These are phyloP conservation scores for Acropora tenuis DNA, from an alignment of 64 coral and sea anemone genomes.

Conservation along the genomic window DNA sequence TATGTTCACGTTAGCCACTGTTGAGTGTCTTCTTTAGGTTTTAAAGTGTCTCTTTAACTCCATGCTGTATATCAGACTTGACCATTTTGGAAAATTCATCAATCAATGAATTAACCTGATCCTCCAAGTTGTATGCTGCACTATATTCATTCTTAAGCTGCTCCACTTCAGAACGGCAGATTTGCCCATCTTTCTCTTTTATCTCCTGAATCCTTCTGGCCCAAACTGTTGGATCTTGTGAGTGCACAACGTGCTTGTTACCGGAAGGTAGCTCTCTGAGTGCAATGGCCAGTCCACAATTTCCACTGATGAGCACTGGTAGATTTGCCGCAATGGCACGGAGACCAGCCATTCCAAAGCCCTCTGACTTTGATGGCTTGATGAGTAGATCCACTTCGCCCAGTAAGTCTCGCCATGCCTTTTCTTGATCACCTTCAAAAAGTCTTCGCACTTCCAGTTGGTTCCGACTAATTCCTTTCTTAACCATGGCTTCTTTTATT, in stretches of 20 bases:
- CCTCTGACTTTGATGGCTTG: slow-evolving; percentile 30
- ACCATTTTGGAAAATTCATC: not conserved
- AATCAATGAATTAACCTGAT: not conserved
- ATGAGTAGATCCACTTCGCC: slow-evolving; percentile 27
- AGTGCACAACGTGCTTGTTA: not conserved
- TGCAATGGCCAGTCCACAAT: slow-evolving; percentile 17
- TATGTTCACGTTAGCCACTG: too few relatives aligned
- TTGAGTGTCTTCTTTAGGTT: too few relatives aligned
- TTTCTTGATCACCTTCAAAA: not conserved
- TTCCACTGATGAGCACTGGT: slow-evolving; percentile 23
- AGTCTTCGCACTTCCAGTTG: not conserved
- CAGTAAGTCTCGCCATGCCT: not conserved
- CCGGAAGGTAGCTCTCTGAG: slow-evolving; percentile 18
- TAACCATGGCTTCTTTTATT: not conserved
- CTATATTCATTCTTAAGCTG: not conserved
- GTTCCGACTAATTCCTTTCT: not conserved
- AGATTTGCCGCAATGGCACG: slow-evolving; percentile 17
- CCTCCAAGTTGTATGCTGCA: not conserved
- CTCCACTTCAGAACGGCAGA: not conserved
- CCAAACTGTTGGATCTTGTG: slow-evolving; percentile 6
- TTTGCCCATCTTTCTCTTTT: not conserved
- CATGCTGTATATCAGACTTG: not conserved
- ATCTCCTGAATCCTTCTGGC: slow-evolving; percentile 4
- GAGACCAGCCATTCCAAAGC: slow-evolving; percentile 33
- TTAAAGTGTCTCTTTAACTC: too few relatives aligned